These are phyloP conservation scores for Tethya wilhelma DNA, from an alignment of 37 sponge, comb jelly and placozoan species.

Conservation along the genomic window DNA sequence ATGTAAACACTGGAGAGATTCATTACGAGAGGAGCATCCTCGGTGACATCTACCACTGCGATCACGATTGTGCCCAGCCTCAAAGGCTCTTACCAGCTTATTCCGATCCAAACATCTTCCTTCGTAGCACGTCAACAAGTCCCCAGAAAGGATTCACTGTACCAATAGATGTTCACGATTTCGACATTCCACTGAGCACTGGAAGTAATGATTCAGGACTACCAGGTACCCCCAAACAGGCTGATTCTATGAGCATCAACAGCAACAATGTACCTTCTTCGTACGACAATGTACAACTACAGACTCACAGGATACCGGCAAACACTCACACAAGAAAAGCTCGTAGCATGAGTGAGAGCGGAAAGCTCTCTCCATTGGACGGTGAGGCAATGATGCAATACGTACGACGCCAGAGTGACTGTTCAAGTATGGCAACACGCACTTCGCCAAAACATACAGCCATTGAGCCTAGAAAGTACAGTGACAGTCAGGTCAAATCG, in stretches of 20 bases:
- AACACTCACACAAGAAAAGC: neutral
- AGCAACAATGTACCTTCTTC: slow-evolving; percentile 40
- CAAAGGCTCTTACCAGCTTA: slow-evolving; percentile 34
- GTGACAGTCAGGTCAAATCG: neutral
- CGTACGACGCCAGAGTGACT: slow-evolving; percentile 27
- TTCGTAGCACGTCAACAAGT: slow-evolving; percentile 20
- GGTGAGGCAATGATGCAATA: neutral
- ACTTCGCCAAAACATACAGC: neutral
- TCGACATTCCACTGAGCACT: slow-evolving; percentile 7
- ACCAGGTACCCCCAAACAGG: slow-evolving; percentile 44
- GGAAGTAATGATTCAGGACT: slow-evolving; percentile 59
- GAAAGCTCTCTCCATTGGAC: neutral
- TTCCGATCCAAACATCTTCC: slow-evolving; percentile 51
- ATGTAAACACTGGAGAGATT: slow-evolving; percentile 55
- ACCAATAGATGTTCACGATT: slow-evolving; percentile 19
- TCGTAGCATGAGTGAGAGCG: slow-evolving; percentile 28
- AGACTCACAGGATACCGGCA: too few species aligned
- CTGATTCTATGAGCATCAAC: slow-evolving; percentile 28
- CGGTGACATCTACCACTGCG: slow-evolving; percentile 77
- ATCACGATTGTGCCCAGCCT: slow-evolving; percentile 50
- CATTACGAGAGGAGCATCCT: slow-evolving; percentile 76
- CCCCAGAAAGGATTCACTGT: slow-evolving; percentile 9
- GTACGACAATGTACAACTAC: slow-evolving; percentile 1
- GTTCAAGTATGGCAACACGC: neutral
- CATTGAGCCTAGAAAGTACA: neutral